Evolutionary conservation across 2,888 invertebrate species (phyloP), one percentile per base, ranked within the genome.

Genomic region (Caenorhabditis sp.): DNA sequence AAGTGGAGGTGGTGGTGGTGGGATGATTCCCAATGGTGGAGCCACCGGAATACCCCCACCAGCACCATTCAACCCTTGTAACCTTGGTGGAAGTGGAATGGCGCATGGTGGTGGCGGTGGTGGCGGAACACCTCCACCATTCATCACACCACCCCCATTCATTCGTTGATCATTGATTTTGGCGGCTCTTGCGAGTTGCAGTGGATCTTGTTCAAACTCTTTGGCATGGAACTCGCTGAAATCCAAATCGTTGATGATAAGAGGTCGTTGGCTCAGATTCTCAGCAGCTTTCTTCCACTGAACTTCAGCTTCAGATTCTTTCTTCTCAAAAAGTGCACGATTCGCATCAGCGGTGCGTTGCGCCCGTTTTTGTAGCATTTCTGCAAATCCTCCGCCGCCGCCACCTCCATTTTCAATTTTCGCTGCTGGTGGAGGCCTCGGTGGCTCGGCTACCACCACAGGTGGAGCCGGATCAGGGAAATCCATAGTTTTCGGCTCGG

Each of bases 221-320:
- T 94, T 94, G 43, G 92, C 92, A 61, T 92, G 92, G 63, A 99
- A 91, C 89, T 97, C 97, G 14, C 95, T 95, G 89, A 99, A 99
- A 89, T 99, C 97, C 86, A 97, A 91, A 89, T 97, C 97, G 88
- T 96, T 95, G 76, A 91, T 90, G 59, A 95, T 91, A 78, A 93
- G 92, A 1, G 89, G 89, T n/a, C 75, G 93, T 3, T 83, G 82
- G 59, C 86, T 79, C 64, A 88, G 64, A 26, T 82, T 83, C 67
- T 86, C 85, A 4, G 84, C 85, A 21, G 87, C 87, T 87, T 94
- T 94, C 87, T 97, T 96, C 97, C 97, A 97, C 86, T 95, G 94
- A 1, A 96, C 89, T 86, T 97, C 96, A 86, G 94, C 74, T 67
- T 85, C 85, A 5, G 73, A 76, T 54, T 78, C 77, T 49, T 79